Evolutionary conservation across 2,888 invertebrate genomes (phyloP), one percentile per base, ranked within the genome.

Genomic region (Pinctada fucata): DNA sequence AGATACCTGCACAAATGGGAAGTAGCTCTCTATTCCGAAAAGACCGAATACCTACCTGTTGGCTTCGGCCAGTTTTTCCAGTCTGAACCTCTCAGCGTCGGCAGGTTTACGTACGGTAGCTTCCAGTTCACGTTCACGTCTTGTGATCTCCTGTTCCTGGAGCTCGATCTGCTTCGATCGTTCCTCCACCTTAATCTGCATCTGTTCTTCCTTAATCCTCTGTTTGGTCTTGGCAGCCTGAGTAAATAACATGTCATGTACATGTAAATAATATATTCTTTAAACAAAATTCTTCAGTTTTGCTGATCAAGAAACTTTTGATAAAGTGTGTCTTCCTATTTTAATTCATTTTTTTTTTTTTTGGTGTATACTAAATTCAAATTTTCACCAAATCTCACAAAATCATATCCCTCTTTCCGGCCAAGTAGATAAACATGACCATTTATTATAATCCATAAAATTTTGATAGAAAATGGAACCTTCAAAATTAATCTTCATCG

Each of bases 51-150:
- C 47, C 79, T 76, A 93, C 91, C 95, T 95, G 92, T 98, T 96
- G 4, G 99, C 99, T 92, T 99, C 98, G 0, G 99, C 98, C 80
- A 99, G 92, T 93, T 97, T 98, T 93, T 99, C 98, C 87, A 99
- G 93, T 83, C 95, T 95, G 92, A 93, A 95, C 91, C 97, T 98
- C 92, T 99, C 99, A 3, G 99, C 99, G 93, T 99, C 98, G 0
- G 99, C 99, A 4, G 98, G 98, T 92, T 97, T 96, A 88, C 97
- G 95, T 3, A 99, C 94, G 2, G 96, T 97, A 0, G 99, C 97
- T 90, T 99, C 98, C 47, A 99, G 93, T 92, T 99, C 99, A 82
- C 95, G 95, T 93, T 98, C 97, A 49, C 96, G 95, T 82, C 99
- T 95, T 88, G 96, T 95, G 87, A 98, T 98, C 94, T 99, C 99